Conservation (phyloP, 2,888 invertebrate genomes). For the Ophion costatus region DNA sequence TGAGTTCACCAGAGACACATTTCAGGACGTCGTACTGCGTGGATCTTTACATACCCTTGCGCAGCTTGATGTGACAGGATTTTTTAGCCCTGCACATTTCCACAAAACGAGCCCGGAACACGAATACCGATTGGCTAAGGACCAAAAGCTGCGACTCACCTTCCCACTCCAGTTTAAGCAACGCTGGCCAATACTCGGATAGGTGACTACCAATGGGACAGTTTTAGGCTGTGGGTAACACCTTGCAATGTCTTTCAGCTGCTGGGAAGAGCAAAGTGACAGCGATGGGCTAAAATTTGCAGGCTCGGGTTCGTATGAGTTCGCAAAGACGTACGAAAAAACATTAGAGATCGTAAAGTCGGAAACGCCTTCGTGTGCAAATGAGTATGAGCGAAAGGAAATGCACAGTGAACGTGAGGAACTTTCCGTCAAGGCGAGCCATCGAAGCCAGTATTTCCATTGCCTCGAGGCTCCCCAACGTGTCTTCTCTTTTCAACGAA, state of each 20-base stretch:
- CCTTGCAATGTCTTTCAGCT: no score
- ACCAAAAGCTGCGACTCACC: background rate
- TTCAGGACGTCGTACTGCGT: constrained; percentile 18
- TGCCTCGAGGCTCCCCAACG: background rate
- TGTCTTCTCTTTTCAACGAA: constrained; percentile 36
- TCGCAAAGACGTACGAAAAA: no score
- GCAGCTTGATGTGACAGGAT: constrained; percentile 19
- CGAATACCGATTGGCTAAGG: background rate
- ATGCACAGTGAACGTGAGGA: background rate
- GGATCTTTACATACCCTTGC: background rate
- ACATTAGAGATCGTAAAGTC: background rate
- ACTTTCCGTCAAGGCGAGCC: background rate
- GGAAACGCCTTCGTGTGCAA: background rate
- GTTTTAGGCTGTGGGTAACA: no score
- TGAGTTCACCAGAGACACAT: constrained; percentile 40
- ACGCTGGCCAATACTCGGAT: no score
- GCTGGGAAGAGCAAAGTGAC: no score
- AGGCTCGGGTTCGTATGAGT: no score
- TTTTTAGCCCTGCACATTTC: constrained; percentile 3
- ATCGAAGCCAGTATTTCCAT: background rate
- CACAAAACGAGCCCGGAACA: background rate
- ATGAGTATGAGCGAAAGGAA: background rate
- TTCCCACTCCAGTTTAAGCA: background rate
- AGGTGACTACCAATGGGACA: no score
- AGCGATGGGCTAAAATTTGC: no score